Conservation (phyloP, 2,113 vertebrate species). For the Zingel zingel region DNA sequence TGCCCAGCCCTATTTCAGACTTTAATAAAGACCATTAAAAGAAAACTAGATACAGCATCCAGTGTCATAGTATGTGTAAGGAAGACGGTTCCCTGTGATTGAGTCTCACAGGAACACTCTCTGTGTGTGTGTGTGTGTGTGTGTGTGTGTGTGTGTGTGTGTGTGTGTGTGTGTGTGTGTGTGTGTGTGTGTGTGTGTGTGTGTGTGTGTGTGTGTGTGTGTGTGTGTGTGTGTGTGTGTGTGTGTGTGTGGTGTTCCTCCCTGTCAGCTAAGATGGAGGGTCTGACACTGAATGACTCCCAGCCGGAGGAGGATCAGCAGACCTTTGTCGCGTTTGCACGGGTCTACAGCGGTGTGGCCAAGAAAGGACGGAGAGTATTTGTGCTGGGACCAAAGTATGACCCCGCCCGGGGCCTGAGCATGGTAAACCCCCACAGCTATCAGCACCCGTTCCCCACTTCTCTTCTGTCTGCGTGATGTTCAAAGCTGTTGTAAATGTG, state of each 20-base stretch:
- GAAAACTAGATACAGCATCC: neutral
- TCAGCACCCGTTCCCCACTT: neutral
- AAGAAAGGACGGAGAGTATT: slow-evolving; percentile 90
- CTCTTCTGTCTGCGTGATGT: neutral
- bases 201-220: neutral
- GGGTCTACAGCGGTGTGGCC: slow-evolving; percentile 92
- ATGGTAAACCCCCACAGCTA: slow-evolving; percentile 54
- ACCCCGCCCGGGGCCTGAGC: slow-evolving; percentile 85
- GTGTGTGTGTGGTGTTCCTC: neutral
- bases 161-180: neutral
- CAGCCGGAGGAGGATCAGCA: slow-evolving; percentile 79
- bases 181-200: neutral
- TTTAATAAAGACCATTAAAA: too few relatives aligned
- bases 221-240: neutral
- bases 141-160: too few relatives aligned
- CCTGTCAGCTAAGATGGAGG: slow-evolving; percentile 69
- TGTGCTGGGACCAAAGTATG: slow-evolving; percentile 96
- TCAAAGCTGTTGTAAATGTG: neutral
- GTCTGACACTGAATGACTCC: slow-evolving; percentile 55
- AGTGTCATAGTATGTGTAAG: neutral
- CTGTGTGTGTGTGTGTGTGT: neutral
- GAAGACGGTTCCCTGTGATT: neutral
- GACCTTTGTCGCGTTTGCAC: slow-evolving; percentile 93
- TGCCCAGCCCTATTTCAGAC: too few relatives aligned
- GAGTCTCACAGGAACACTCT: neutral